Evolutionary conservation across 1,140 invertebrate genomes (phyloP), one percentile per base, ranked within the genome.

Genomic region (Nomia melanderi): DNA sequence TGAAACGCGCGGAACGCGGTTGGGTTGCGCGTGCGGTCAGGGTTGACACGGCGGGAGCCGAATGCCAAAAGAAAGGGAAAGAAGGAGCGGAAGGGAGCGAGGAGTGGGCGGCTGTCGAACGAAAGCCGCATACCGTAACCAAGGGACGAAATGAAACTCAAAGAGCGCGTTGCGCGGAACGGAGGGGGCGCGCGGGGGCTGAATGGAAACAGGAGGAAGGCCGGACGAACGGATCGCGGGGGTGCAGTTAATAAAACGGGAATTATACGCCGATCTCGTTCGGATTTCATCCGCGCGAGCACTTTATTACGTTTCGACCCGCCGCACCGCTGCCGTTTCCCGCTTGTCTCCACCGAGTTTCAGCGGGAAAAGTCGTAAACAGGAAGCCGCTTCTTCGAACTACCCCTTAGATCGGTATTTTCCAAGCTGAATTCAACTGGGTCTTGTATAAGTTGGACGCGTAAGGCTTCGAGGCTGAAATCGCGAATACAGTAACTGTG

Each of bases 181-280:
- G 53, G 29, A 39, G 75, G 70, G 64, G 25, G 41, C 31, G 4
- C 59, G 47, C 4, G 31, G 31, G n/a, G 8, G 20, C 25, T 23
- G 23, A 56, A 44, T 69, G 59, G 54, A 74, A 78, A 67, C 54
- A 83, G 76, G 69, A 79, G 65, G 71, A 78, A 63, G 63, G 60
- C 44, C 36, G 77, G 78, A 41, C 75, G 81, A 74, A 64, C 29
- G 63, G 71, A 50, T 82, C 47, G 79, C 69, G 65, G 33, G 80
- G 73, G 81, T 77, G 72, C 77, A 84, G 82, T 84, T 84, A 83
- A 84, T 84, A 84, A 84, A 83, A 84, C 81, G 72, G 77, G 82
- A 84, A 84, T 84, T 84, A 84, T 84, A 84, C 81, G 72, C 66
- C 77, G 70, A 84, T 84, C 82, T 84, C 82, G 82, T 84, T 77